phyloP scores from a whole-genome alignment of 2,113 vertebrate genomes.

The Herpailurus yagouaroundi region DNA sequence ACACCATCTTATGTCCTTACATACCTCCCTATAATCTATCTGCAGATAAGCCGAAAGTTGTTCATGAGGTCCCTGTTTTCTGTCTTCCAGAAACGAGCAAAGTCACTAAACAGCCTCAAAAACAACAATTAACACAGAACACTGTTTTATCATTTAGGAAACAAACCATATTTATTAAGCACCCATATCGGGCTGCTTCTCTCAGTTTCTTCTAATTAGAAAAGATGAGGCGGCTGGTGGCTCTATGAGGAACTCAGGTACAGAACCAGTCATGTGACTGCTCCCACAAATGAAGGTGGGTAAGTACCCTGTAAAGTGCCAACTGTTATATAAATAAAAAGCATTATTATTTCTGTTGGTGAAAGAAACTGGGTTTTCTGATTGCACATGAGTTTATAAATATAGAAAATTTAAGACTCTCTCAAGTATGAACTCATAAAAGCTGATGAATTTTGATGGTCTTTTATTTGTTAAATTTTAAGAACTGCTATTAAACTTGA shows the following conservation, averaged over 20 bases:
- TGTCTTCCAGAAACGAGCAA: neutral
- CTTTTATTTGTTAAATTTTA: neutral
- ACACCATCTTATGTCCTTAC: neutral
- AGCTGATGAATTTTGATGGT: neutral
- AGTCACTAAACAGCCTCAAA: neutral
- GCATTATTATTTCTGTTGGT: neutral
- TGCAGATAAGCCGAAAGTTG: neutral
- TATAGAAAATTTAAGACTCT: neutral
- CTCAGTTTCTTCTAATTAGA: neutral
- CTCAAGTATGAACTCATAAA: neutral
- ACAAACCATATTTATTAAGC: neutral
- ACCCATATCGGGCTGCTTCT: neutral
- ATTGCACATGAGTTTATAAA: neutral
- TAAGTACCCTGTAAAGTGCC: neutral
- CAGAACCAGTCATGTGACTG: accelerated
- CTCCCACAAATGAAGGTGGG: neutral
- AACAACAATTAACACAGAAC: neutral
- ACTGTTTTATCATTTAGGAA: neutral
- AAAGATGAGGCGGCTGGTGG: neutral
- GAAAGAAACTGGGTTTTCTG: neutral
- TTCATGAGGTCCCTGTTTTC: neutral
- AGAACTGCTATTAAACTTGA: neutral
- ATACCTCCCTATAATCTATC: neutral
- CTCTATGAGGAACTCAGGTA: neutral
- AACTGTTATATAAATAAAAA: neutral